phyloP scores from a whole-genome alignment of 1,140 invertebrate genomes.

The Drosophila varians region DNA sequence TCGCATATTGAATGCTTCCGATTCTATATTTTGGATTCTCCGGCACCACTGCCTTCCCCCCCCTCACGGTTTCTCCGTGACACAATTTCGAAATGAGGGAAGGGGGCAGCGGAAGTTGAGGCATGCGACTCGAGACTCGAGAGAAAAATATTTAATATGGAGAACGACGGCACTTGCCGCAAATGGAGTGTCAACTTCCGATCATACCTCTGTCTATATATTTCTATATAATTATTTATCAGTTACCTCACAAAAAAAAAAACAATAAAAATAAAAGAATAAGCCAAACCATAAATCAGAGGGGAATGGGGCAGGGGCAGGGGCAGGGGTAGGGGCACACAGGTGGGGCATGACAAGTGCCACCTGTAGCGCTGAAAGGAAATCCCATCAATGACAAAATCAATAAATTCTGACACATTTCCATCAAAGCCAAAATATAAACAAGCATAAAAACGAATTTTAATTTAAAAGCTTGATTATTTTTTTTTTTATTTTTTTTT shows the following conservation, averaged over 20 bases:
- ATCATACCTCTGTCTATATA: constrained; percentile 39
- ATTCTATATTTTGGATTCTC: constrained; percentile 27
- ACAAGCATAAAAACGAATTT: constrained; percentile 21
- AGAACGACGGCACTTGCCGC: constrained; percentile 69
- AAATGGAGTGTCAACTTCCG: constrained; percentile 71
- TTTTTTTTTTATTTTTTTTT: constrained; percentile 16
- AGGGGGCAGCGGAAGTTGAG: constrained; percentile 44
- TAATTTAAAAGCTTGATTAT: constrained; percentile 41
- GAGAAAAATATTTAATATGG: constrained; percentile 63
- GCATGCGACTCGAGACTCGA: constrained; percentile 18
- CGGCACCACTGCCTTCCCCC: too few species aligned
- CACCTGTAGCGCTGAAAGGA: constrained; percentile 64
- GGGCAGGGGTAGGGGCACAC: constrained; percentile 6
- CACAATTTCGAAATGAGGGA: constrained; percentile 54
- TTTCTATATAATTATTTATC: constrained; percentile 52
- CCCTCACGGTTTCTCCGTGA: constrained; percentile 51
- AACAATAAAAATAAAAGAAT: constrained; percentile 1
- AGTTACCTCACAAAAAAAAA: constrained; percentile 14
- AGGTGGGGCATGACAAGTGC: constrained; percentile 67
- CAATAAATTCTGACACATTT: constrained; percentile 77
- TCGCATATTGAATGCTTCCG: constrained; percentile 52
- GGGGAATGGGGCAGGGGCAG: not conserved
- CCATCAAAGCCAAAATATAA: constrained; percentile 53
- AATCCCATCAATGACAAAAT: constrained; percentile 78
- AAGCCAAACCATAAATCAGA: constrained; percentile 29